Conservation (phyloP, 2,797 vertebrate genomes). For the Lagorchestes hirsutus region DNA sequence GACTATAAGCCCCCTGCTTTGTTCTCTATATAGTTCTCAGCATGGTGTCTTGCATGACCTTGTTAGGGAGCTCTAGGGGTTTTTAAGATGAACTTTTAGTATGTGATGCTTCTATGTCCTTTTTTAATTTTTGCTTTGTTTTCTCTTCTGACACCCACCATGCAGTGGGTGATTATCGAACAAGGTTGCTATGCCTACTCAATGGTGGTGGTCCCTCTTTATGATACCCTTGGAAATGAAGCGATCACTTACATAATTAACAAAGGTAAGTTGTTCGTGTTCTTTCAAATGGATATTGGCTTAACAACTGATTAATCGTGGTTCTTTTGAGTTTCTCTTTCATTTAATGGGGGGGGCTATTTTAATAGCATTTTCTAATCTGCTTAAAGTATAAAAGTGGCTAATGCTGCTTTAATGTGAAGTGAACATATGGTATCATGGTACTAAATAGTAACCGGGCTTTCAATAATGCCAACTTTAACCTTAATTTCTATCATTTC, state of each 20-base stretch:
- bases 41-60: background rate
- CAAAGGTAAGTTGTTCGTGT: slow-evolving; percentile 88
- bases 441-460: background rate
- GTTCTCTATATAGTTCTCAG: background rate
- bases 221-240: slow-evolving; percentile 95
- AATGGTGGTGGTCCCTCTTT: slow-evolving; percentile 94
- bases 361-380: background rate
- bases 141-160: slow-evolving; percentile 25
- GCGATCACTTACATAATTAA: slow-evolving; percentile 93
- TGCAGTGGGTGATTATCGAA: slow-evolving; percentile 96
- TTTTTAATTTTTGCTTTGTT: background rate
- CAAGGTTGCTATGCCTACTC: slow-evolving; percentile 96
- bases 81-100: background rate
- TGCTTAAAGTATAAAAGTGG: slow-evolving; percentile 11
- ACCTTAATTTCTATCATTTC: slow-evolving; percentile 53
- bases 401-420: background rate
- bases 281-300: background rate
- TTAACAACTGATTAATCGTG: background rate
- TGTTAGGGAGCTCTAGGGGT: background rate
- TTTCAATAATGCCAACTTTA: background rate
- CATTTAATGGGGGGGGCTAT: background rate
- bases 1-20: background rate
- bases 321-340: background rate
- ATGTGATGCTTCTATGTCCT: background rate
- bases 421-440: background rate